Evolutionary conservation across 2,113 vertebrate species (phyloP).

Genomic region (Chloroceryle aenea): DNA sequence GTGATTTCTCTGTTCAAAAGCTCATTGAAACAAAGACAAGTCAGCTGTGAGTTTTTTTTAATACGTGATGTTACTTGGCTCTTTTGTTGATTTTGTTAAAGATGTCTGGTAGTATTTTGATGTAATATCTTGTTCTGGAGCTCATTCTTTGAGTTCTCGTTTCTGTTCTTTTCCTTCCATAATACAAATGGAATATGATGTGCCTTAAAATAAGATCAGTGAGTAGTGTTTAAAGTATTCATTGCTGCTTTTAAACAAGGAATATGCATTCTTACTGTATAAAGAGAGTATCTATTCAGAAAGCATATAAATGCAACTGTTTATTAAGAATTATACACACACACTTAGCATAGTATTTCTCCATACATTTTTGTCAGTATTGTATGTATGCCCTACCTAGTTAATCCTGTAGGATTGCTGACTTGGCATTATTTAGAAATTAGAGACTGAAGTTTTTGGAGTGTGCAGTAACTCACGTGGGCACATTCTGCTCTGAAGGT

Average conservation of each 20-base stretch:
- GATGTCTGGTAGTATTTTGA: not conserved
- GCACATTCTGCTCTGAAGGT: not conserved
- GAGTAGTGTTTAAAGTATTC: not conserved
- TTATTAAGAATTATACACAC: not conserved
- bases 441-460: not conserved
- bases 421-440: not conserved
- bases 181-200: not conserved
- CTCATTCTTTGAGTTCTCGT: not conserved
- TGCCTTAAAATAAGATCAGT: not conserved
- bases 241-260: not conserved
- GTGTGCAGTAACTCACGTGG: not conserved
- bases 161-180: not conserved
- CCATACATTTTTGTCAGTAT: not conserved
- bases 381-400: not conserved
- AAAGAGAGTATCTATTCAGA: not conserved
- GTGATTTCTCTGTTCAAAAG: conserved; percentile 85
- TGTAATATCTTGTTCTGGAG: not conserved
- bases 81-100: not conserved
- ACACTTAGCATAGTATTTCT: not conserved
- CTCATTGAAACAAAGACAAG: conserved; percentile 87
- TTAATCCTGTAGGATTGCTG: not conserved
- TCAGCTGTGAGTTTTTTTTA: conserved; percentile 80
- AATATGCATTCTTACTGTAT: not conserved
- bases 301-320: not conserved
- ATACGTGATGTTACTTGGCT: not conserved